phyloP scores from a whole-genome alignment of 2,797 vertebrate genomes.

The Oceanodroma leucorhoa region DNA sequence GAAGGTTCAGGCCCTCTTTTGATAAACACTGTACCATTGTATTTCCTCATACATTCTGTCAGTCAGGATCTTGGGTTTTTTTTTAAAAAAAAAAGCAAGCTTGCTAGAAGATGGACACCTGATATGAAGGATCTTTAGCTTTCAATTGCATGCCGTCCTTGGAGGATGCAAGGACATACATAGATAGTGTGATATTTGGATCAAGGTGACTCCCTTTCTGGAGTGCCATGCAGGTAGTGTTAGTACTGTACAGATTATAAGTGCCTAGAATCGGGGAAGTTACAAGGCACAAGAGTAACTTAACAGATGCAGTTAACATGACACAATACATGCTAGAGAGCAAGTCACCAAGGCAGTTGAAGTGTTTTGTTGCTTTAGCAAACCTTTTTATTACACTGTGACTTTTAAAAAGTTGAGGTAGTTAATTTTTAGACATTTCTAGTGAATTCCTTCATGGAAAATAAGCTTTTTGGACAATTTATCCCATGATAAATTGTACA shows the following conservation, averaged over 20 bases:
- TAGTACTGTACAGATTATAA: background rate
- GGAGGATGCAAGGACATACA: background rate
- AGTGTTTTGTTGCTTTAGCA: background rate
- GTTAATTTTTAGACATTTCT: background rate
- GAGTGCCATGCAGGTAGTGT: background rate
- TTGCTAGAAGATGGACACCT: background rate
- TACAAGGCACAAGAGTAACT: background rate
- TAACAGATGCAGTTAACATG: background rate
- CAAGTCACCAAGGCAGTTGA: background rate
- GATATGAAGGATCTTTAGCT: background rate
- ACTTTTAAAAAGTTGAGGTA: background rate
- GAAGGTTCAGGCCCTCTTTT: background rate
- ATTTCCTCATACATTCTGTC: background rate
- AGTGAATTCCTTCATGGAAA: background rate
- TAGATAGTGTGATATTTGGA: background rate
- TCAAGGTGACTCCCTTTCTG: background rate
- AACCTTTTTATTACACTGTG: background rate
- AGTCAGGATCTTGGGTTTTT: background rate
- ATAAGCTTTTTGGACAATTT: background rate
- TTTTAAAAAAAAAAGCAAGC: background rate
- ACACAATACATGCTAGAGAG: background rate
- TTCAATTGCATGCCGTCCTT: background rate
- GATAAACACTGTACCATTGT: background rate
- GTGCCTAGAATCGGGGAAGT: background rate
- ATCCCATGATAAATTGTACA: background rate